Evolutionary conservation across 1,140 invertebrate genomes (phyloP), one percentile per base, ranked within the genome.

Genomic region (Centruroides sculpturatus): DNA sequence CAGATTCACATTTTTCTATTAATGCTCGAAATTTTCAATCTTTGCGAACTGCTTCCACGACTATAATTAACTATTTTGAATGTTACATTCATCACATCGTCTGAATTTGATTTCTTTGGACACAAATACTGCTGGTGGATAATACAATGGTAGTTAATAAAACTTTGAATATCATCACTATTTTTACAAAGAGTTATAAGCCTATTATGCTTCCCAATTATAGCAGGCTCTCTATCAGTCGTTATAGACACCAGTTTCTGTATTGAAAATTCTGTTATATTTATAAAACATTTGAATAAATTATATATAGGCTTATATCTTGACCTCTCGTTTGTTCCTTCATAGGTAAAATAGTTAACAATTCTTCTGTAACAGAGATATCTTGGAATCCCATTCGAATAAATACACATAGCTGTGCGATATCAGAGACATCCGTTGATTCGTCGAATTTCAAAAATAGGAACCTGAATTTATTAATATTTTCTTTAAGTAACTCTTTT

Each of bases 331-430:
- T 55, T 56, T 60, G 51, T 51, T 34, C 34, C 36, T 55, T 54
- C 51, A 60, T 23, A 10, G 51, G 51, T 47, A 60, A 55, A 35
- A 60, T 60, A 8, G 46, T 48, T 56, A 60, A 55, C 50, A 60
- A 60, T 23, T 55, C 59, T 55, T 55, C 51, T 12, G 5, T 35
- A 48, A 47, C 13, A 34, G 49, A 35, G 1, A 51, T 11, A 51
- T 51, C 57, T 35, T 50, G 46, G 57, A 59, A 59, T 3, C 13
- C 4, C 35, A 59, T 35, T 50, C 57, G n/a, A n/a, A 59, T 35
- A 59, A 59, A 51, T 9, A 59, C 34, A 12, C 9, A 48, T 35
- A 59, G 23, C 46, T 51, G 47, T n/a, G 57, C 11, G 10, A 47
- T 51, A 47, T 59, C 47, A 35, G 3, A 51, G n/a, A 51, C 13